Base-by-base conservation (phyloP, 2,797 vertebrate species). In the Morus bassanus region DNA sequence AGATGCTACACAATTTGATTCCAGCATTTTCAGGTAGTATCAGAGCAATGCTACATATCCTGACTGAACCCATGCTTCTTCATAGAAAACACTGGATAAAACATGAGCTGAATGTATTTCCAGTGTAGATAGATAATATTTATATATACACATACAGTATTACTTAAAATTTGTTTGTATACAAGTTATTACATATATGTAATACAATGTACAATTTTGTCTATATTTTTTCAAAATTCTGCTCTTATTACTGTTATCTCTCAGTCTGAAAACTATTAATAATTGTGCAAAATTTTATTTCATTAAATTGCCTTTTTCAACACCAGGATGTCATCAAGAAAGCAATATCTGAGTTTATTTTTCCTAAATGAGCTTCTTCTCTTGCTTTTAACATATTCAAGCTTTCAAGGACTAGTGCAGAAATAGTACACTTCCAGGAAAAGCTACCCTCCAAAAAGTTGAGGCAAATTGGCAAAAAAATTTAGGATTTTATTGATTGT, bases 391-490 rank as follows among this genome's bases (percentile, higher is more conserved):
- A 77, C 12, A 37, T 33, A 35, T 25, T 54, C 22, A 60, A 46
- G 37, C n/a, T 63, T 50, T 51, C 84, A 53, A 68, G 73, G 74
- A 63, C n/a, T 53, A 93, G 43, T 16, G 41, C 50, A 91, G 53
- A 64, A 90, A 73, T 19, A 69, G 53, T 19, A 46, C 45, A 41
- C 31, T 63, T 31, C 37, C 56, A 79, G 85, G 53, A 79, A 88
- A 46, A 85, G 48, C 60, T 13, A 48, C 35, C 13, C 14, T 39
- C 24, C 41, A 45, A 28, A 69, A 59, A 95, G 68, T 39, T 53
- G 74, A 92, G 93, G 45, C 41, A 95, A 93, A 85, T 74, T 64
- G 82, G 87, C 72, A 85, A 65, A 82, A 89, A 48, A 35, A 12
- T 5, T 13, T 53, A 76, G 57, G 54, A 43, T 73, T 27, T 67